Evolutionary conservation across 2,888 invertebrate genomes (phyloP), one percentile per base, ranked within the genome.

Genomic region (Drosophila lutescens): DNA sequence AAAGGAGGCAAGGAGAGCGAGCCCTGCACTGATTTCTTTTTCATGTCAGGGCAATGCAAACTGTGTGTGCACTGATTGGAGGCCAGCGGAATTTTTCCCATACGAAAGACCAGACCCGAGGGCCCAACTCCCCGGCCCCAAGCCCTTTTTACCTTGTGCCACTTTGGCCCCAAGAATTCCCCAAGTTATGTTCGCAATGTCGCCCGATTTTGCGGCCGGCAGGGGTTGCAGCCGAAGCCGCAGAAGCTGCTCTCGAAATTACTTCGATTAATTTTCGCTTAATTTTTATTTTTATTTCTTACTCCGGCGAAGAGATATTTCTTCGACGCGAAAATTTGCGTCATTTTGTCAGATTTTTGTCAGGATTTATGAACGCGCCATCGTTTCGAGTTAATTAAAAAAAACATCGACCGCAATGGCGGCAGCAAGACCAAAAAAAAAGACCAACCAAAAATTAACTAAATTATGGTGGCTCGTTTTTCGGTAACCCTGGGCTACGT

Each of bases 1-100:
- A 50, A 53, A 53, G 55, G 59, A 32, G 47, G 56, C 5, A 26
- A 26, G 38, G 40, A n/a, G 53, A 32, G 57, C 32, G 36, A 32
- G 46, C 60, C 65, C 65, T 90, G 89, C 89, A 90, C 90, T 90
- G 89, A 90, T 89, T 89, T 90, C 87, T 87, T 86, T 90, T 87
- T 81, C 84, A 86, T 90, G 89, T 89, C 89, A 72, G 76, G 78
- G 76, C 82, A 83, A 86, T 81, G 86, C 85, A 84, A 81, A 74
- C 82, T 76, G 69, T 67, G 82, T 77, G 82, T 77, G 76, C 79
- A 77, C 86, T 87, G 87, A 88, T 86, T 88, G 87, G 85, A 88
- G 77, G 76, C 80, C 85, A 85, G 70, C 65, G 86, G 87, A 85
- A 88, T 88, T 88, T 88, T 87, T 88, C 86, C 88, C 88, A 86